Evolutionary conservation across 2,888 invertebrate species (phyloP).

Genomic region (Strigamia crassipes): DNA sequence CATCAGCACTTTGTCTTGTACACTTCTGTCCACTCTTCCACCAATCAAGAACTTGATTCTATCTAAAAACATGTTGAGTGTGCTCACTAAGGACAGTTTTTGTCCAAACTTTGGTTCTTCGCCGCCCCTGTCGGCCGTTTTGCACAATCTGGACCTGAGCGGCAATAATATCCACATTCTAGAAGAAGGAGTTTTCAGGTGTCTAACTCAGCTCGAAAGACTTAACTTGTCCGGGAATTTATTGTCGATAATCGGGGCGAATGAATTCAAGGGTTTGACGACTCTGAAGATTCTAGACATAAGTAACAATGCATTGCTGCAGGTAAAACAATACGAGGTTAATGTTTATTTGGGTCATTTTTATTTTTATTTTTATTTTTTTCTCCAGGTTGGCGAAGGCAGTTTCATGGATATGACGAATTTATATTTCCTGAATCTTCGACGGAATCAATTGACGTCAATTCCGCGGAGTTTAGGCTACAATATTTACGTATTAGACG

Average conservation of each 20-base stretch:
- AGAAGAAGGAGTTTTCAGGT: constrained; percentile 29
- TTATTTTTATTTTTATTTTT: too few species aligned
- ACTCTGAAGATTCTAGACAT: not conserved
- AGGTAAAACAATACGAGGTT: too few species aligned
- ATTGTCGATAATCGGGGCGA: not conserved
- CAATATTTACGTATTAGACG: not conserved
- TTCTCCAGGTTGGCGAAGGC: not conserved
- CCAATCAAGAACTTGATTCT: not conserved
- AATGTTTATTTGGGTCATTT: too few species aligned
- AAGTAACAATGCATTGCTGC: constrained; percentile 17
- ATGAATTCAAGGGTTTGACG: not conserved
- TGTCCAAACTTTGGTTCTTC: not conserved
- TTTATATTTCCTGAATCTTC: constrained; percentile 10
- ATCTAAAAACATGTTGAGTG: not conserved
- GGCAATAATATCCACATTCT: constrained; percentile 1
- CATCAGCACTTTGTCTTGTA: not conserved
- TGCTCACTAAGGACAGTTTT: constrained; percentile 30
- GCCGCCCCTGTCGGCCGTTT: not conserved
- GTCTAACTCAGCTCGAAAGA: not conserved
- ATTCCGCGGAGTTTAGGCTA: not conserved
- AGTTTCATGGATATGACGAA: not conserved
- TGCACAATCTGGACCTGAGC: constrained; percentile 24
- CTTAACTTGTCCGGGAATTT: constrained; percentile 29
- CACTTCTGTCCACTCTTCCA: not conserved
- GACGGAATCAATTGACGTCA: not conserved